A percentile compares a stretch with the other conserved stretches of the same genome.
phyloP scores from a whole-genome alignment of 2,113 vertebrate genomes.

The Labeo catla region DNA sequence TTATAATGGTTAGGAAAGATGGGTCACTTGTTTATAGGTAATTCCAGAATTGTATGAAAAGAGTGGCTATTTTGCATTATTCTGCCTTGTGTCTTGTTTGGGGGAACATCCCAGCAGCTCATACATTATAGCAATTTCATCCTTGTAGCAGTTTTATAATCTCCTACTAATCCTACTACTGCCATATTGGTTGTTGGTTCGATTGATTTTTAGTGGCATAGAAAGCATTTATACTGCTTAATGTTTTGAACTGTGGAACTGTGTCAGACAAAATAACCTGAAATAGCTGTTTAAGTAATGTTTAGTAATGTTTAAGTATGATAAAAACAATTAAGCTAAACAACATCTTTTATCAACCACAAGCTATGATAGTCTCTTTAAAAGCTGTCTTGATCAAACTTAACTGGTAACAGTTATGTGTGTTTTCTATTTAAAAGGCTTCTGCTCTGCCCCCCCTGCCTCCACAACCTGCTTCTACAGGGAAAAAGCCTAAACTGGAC shows the following conservation, averaged over 20 bases:
- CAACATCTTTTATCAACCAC: no score
- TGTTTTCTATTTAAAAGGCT: neutral
- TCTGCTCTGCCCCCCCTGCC: constrained; percentile 10
- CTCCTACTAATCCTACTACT: no score
- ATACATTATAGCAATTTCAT: no score
- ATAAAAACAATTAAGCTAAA: neutral
- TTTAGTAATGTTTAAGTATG: neutral
- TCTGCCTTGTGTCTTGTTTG: no score
- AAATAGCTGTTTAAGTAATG: neutral
- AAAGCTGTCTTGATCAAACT: neutral
- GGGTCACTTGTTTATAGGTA: neutral
- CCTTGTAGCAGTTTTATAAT: no score
- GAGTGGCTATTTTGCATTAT: neutral
- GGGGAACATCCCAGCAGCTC: no score
- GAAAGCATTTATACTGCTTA: no score
- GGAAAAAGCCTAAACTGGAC: neutral
- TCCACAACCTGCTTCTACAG: neutral
- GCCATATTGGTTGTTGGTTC: no score
- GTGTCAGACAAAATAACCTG: neutral
- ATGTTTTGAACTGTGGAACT: neutral
- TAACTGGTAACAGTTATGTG: neutral
- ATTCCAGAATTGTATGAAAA: neutral
- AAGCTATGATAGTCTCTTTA: neutral
- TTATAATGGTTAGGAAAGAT: neutral
- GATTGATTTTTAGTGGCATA: no score